These are phyloP conservation scores for Labroides dimidiatus DNA, from an alignment of 2,797 vertebrate species.

Conservation along the genomic window DNA sequence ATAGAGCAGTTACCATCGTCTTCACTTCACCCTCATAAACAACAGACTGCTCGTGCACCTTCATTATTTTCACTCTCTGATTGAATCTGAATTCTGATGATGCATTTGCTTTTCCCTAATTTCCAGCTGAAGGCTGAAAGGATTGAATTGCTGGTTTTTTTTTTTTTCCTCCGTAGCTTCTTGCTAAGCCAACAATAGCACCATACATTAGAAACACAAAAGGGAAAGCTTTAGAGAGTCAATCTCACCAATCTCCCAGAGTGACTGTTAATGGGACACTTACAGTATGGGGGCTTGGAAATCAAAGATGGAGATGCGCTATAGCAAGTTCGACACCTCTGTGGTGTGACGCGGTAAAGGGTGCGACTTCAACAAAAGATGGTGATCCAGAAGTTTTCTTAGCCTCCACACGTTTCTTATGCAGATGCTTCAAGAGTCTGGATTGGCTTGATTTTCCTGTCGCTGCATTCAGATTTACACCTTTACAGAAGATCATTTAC, in stretches of 20 bases:
- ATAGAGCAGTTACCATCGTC: conserved; percentile 87
- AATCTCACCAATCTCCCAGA: conserved; percentile 65
- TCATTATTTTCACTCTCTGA: conserved; percentile 55
- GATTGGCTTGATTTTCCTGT: conserved; percentile 60
- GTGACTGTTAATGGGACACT: conserved; percentile 76
- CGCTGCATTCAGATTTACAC: conserved; percentile 46
- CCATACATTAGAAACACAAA: conserved; percentile 70
- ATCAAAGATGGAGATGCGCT: conserved; percentile 63
- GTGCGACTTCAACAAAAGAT: conserved; percentile 37
- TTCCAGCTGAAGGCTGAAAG: conserved; percentile 43
- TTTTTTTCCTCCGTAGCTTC: conserved; percentile 21
- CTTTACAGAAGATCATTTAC: conserved; percentile 47
- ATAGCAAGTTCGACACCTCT: conserved; percentile 58
- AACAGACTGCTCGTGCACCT: conserved; percentile 61
- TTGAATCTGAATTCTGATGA: conserved; percentile 33
- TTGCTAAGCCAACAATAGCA: conserved; percentile 43
- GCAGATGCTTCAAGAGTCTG: conserved; percentile 49
- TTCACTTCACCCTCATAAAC: conserved; percentile 82
- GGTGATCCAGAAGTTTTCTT: conserved; percentile 42
- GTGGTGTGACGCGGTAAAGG: conserved; percentile 19
- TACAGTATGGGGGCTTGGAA: conserved; percentile 69
- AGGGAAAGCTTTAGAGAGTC: conserved; percentile 62
- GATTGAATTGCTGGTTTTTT: conserved; percentile 49
- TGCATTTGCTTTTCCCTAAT: conserved; percentile 36
- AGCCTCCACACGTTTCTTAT: conserved; percentile 51